Evolutionary conservation across 2,113 vertebrate species (phyloP), one percentile per base, ranked within the genome.

Genomic region (Protomyctophum bolini): DNA sequence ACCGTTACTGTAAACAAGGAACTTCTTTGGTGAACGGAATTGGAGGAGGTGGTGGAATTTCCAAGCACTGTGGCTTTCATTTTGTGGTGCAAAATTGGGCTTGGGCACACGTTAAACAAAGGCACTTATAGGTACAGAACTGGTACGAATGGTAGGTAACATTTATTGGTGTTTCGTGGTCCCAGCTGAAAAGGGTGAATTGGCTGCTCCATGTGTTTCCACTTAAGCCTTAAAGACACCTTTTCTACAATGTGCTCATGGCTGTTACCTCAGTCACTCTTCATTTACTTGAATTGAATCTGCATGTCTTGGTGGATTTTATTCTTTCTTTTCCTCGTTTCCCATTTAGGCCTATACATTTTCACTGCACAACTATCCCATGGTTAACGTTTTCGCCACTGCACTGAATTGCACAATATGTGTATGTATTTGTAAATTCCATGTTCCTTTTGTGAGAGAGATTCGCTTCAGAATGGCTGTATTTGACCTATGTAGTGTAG

Each of bases 361-460:
- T 69, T 28, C 21, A 10, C 21, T 11, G 6, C 21, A 33, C 6
- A 48, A 45, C 12, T 46, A 51, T 66, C 52, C 46, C n/a, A 29
- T 68, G 59, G 51, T 12, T 7, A 5, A 21, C 7, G 11, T 67
- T 72, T 51, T 66, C 61, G 45, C 66, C 60, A 64, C 73, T 77
- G 83, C 86, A 87, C 82, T 86, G 68, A 83, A 72, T 79, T 83
- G 82, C 82, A 87, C 80, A 85, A 77, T 45, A 70, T 3, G 45
- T 79, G 58, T 61, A 54, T 66, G n/a, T 68, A 45, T 76, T 70
- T 68, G 21, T 63, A 57, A 58, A 4, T 28, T 70, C 9, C 11
- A 15, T 55, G n/a, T 21, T 45, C 10, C 10, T 49, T 15, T 47
- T 49, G 41, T 15, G 58, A 61, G 74, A 59, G 60, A 6, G 21